A percentile compares a stretch with the other conserved stretches of the same genome.
phyloP scores from a whole-genome alignment of 1,140 invertebrate genomes.

The Melanaphis sacchari region DNA sequence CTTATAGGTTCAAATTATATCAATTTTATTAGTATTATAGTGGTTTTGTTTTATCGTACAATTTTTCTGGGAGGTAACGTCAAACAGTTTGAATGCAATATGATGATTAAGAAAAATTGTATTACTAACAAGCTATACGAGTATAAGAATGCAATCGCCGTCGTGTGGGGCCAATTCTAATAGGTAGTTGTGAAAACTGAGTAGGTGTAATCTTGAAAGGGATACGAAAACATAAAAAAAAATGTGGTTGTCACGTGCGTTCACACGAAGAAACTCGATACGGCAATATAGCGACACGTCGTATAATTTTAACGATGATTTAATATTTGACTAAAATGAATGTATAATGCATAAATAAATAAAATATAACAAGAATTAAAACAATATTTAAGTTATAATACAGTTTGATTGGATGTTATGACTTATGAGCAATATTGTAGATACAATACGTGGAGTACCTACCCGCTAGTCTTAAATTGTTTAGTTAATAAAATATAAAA shows the following conservation, averaged over 20 bases:
- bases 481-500: not conserved
- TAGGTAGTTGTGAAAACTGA: not conserved
- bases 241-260: slow-evolving; percentile 9
- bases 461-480: not conserved
- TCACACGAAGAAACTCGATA: not conserved
- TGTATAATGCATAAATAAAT: not conserved
- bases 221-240: not conserved
- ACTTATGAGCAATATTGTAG: not conserved
- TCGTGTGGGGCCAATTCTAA: not conserved
- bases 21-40: not conserved
- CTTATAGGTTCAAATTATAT: not conserved
- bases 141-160: not conserved
- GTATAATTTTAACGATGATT: not conserved
- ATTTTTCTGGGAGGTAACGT: not conserved
- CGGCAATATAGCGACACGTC: not conserved
- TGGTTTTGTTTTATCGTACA: not conserved
- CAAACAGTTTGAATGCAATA: not conserved
- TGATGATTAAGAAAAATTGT: not conserved
- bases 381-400: not conserved
- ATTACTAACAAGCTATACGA: not conserved
- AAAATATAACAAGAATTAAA: not conserved
- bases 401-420: not conserved
- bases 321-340: not conserved
- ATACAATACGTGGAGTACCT: not conserved
- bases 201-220: not conserved